phyloP scores from a whole-genome alignment of 1,140 invertebrate species.

The Euura saliciscinereae region DNA sequence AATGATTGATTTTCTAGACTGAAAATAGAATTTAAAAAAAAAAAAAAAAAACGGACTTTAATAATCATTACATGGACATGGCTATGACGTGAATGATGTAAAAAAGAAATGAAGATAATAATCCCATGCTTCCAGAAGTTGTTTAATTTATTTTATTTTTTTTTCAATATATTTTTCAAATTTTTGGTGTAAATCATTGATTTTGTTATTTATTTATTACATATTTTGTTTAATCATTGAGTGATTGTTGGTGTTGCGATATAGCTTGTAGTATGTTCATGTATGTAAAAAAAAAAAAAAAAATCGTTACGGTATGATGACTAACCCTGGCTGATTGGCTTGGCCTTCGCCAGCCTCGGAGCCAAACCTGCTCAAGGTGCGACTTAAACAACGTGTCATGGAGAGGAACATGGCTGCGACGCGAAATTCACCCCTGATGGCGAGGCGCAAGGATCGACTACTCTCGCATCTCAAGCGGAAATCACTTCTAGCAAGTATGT shows the following conservation, averaged over 20 bases:
- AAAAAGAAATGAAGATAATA: too few species aligned
- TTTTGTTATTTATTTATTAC: constrained; percentile 20
- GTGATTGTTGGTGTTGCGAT: constrained; percentile 24
- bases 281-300: constrained; percentile 14
- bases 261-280: constrained; percentile 10
- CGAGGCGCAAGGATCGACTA: constrained; percentile 79
- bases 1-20: too few species aligned
- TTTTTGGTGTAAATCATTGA: background rate
- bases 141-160: too few species aligned
- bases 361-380: constrained; percentile 95
- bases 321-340: constrained; percentile 53
- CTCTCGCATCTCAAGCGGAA: constrained; percentile 79
- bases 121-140: too few species aligned
- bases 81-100: too few species aligned
- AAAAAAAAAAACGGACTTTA: background rate
- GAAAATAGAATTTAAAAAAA: too few species aligned
- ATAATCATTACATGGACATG: background rate
- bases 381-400: constrained; percentile 94
- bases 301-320: constrained; percentile 21
- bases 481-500: constrained; percentile 80
- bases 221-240: constrained; percentile 29
- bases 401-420: constrained; percentile 74
- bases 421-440: constrained; percentile 79
- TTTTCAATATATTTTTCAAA: too few species aligned
- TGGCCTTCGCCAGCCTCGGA: constrained; percentile 83